Evolutionary conservation across 37 sponge, comb jelly and placozoan species (phyloP).

Genomic region (Geodia barretti): DNA sequence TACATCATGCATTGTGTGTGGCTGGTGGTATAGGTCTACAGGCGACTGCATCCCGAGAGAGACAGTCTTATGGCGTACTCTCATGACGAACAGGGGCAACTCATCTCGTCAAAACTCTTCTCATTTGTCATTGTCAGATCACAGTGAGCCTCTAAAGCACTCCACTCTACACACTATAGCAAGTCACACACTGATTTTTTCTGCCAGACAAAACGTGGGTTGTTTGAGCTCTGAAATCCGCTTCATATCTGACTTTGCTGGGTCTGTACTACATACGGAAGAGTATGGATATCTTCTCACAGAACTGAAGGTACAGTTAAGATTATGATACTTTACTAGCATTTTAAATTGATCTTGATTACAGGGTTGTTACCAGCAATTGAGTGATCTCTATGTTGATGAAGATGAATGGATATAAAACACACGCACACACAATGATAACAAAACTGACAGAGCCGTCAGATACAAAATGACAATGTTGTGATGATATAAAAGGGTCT

Average conservation of each 20-base stretch:
- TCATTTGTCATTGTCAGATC: slow-evolving; percentile 34
- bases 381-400: neutral
- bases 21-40: neutral
- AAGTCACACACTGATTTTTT: neutral
- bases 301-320: slow-evolving; percentile 9
- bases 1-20: neutral
- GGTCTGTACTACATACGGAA: slow-evolving; percentile 15
- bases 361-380: neutral
- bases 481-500: too few species aligned
- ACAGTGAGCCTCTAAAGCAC: slow-evolving; percentile 6
- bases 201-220: neutral
- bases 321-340: neutral
- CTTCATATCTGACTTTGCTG: slow-evolving; percentile 49
- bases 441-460: too few species aligned
- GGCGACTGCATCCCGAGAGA: neutral
- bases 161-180: neutral
- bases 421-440: neutral
- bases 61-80: neutral
- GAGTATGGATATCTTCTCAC: slow-evolving; percentile 28
- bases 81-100: neutral
- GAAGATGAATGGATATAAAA: neutral
- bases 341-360: too few species aligned
- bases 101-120: slow-evolving; percentile 14
- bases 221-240: slow-evolving; percentile 37
- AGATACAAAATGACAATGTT: too few species aligned